phyloP scores from a whole-genome alignment of 2,113 vertebrate genomes.

The Psophia crepitans region DNA sequence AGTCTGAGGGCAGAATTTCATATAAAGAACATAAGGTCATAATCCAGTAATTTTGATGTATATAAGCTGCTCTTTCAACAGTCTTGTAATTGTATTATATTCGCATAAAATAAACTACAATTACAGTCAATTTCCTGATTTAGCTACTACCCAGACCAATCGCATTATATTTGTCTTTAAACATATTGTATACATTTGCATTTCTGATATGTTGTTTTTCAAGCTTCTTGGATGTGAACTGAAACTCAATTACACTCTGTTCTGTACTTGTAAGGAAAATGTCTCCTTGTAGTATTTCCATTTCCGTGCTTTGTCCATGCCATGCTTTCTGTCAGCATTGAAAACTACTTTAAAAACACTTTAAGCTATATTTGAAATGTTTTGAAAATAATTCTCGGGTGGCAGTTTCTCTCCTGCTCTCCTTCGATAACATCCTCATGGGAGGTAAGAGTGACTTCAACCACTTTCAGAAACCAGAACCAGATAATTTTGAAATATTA shows the following conservation, averaged over 20 bases:
- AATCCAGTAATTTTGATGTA: constrained; percentile 24
- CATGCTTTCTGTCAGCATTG: neutral
- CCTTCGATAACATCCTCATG: neutral
- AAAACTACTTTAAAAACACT: neutral
- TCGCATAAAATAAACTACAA: constrained; percentile 24
- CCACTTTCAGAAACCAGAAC: neutral
- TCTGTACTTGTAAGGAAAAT: neutral
- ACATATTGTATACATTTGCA: constrained; percentile 23
- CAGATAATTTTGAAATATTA: neutral
- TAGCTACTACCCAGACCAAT: neutral
- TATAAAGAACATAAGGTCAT: neutral
- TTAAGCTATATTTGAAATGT: neutral
- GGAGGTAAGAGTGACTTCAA: neutral
- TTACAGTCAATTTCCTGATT: constrained; percentile 44
- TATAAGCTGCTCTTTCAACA: constrained; percentile 27
- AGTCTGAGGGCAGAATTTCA: neutral
- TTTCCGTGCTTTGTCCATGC: neutral
- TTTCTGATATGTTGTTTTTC: neutral
- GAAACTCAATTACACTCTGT: neutral
- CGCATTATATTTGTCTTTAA: constrained; percentile 15
- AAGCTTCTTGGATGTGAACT: neutral
- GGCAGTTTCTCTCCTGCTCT: neutral
- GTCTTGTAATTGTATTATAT: constrained; percentile 29
- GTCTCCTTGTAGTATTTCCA: neutral
- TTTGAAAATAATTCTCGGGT: neutral